Evolutionary conservation across 2,888 invertebrate genomes (phyloP), one percentile per base, ranked within the genome.

Genomic region (Periphyllus acericola): DNA sequence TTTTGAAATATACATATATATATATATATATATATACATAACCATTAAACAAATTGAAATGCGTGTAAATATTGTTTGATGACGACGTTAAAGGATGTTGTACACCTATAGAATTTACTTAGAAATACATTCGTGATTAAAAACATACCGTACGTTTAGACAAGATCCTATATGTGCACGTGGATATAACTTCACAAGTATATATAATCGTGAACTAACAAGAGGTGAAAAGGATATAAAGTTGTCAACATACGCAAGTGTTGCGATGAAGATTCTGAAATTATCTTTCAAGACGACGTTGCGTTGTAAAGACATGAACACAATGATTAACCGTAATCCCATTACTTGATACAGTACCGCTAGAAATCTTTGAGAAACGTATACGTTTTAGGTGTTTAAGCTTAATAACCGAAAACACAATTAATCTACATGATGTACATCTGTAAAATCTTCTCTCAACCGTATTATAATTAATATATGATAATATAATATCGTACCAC

Each of bases 241-340:
- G 79, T 79, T 79, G 34, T 79, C 60, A 60, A 60, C 34, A 29
- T 55, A 32, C 34, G 36, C 60, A 60, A 79, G n/a, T 79, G 60
- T 36, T 17, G 14, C 5, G 36, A 79, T 29, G 36, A 79, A 60
- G 36, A 21, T 60, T 60, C 60, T 60, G 79, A 60, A 60, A 34
- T 79, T 60, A 60, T 79, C 79, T 79, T 60, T 79, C 36, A 29
- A 60, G 25, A 36, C 60, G 46, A 29, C 40, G 46, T 68, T 46
- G 68, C 40, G 46, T 68, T 46, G 68, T 46, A 75, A 74, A 29
- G 81, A 46, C 81, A 68, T 14, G 29, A 32, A 46, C 80, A 81
- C 40, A 46, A 68, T 79, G 81, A 81, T 81, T 34, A 68, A 29
- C 68, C 81, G 25, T 81, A 81, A 80, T 81, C 81, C 66, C 46